A percentile compares a stretch with the other conserved stretches of the same genome.
phyloP scores from a whole-genome alignment of 2,888 invertebrate species.

The Adela reaumurella region DNA sequence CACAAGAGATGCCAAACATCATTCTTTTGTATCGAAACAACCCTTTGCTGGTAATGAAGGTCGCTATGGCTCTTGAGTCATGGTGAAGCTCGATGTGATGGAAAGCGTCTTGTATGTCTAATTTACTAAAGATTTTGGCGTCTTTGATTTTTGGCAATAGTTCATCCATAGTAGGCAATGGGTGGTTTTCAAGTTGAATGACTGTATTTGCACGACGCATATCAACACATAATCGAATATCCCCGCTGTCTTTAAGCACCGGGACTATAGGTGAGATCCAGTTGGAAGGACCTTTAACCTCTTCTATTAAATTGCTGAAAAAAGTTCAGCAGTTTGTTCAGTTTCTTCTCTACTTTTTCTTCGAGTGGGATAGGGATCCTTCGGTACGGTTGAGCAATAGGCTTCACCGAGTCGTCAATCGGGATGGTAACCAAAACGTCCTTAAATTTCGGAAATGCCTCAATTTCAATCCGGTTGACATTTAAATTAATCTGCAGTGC shows the following conservation, averaged over 20 bases:
- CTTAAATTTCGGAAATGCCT: no score
- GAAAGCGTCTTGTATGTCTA: no score
- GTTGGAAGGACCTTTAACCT: slow-evolving; percentile 16
- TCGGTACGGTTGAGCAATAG: slow-evolving; percentile 18
- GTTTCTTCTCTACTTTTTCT: slow-evolving; percentile 3
- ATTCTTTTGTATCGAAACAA: no score
- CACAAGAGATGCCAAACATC: no score
- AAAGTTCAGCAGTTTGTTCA: slow-evolving; percentile 15
- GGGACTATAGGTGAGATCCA: slow-evolving; percentile 21
- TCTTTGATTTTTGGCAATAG: no score
- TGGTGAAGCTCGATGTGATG: no score
- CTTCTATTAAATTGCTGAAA: slow-evolving; percentile 18
- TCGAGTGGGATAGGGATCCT: slow-evolving; percentile 19
- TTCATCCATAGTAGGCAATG: no score
- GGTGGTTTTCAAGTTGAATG: no score
- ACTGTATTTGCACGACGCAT: no score
- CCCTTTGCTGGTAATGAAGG: no score
- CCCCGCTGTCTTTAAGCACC: slow-evolving; percentile 13
- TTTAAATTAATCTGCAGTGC: not conserved
- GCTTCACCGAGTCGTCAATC: slow-evolving; percentile 15
- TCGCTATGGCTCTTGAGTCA: no score
- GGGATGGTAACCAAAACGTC: slow-evolving; percentile 15
- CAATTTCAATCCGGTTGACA: not conserved
- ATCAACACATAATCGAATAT: slow-evolving; percentile 15
- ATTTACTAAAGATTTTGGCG: slow-evolving; percentile 8